Evolutionary conservation across 2,888 invertebrate species (phyloP).

Genomic region (Sphinx pinastri): DNA sequence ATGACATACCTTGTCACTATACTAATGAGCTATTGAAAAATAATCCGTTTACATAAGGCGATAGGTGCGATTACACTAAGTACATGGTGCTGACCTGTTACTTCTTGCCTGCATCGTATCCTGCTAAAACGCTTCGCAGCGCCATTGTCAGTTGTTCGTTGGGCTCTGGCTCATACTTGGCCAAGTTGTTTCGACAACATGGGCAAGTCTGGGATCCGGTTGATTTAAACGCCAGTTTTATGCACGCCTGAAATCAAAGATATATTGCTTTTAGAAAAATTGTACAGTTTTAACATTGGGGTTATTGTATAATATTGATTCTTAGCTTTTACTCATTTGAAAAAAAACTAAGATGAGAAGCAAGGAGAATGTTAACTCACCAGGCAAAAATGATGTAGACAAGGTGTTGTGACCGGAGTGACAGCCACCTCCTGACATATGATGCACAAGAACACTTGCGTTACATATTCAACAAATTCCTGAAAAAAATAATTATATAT

Average conservation of each 20-base stretch:
- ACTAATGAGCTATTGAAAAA: not conserved
- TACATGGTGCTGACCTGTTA: conserved; percentile 31
- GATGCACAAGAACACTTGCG: conserved; percentile 88
- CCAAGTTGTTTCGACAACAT: conserved; percentile 86
- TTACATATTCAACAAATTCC: conserved; percentile 86
- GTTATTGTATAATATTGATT: not conserved
- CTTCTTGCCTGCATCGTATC: conserved; percentile 84
- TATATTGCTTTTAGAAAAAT: not conserved
- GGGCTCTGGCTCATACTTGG: conserved; percentile 77
- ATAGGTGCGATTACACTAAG: not conserved
- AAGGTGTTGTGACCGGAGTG: conserved; percentile 88
- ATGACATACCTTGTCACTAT: too few relatives aligned
- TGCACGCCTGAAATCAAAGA: conserved; percentile 79
- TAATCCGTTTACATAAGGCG: not conserved
- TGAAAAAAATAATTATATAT: conserved; percentile 40
- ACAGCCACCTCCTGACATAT: conserved; percentile 90
- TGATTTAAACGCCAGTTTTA: conserved; percentile 86
- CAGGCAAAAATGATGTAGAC: conserved; percentile 90
- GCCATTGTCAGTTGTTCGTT: conserved; percentile 84
- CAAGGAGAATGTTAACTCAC: conserved; percentile 61
- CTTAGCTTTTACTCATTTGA: not conserved
- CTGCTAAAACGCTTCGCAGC: conserved; percentile 86
- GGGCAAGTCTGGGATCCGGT: conserved; percentile 87
- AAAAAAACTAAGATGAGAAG: too few relatives aligned
- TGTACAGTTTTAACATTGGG: too few relatives aligned